Base-by-base conservation (phyloP, 1,140 invertebrate species). In the Drosophila mauritiana region DNA sequence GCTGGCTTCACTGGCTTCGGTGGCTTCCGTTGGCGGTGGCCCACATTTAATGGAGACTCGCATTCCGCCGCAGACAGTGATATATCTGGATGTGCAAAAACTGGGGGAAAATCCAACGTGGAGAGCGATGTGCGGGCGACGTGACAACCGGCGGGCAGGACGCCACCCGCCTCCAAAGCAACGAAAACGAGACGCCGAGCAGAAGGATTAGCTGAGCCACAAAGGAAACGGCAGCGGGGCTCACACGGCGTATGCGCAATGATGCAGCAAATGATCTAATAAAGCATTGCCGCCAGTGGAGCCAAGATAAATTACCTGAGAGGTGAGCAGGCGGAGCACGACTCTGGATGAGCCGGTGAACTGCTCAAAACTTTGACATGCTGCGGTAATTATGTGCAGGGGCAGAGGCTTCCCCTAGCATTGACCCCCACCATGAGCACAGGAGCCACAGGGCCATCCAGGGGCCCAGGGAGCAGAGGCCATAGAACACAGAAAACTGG, bases 251-350 rank as follows among this genome's bases (percentile, higher is more conserved):
- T 83, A 86, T 77, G 75, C 72, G 79, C 81, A 88, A 86, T 86
- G 83, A 79, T 89, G 83, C 75, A 80, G 76, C 70, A 86, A 86
- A 86, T 83, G 67, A 86, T 88, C 79, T 79, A 86, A 88, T 68
- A 86, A 55, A 51, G 55, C 54, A 55, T 34, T n/a, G 55, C 20
- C 31, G 8, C 27, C 39, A 46, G 10, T 22, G 36, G 8, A 39
- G 37, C n/a, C 42, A 69, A 70, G 67, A 70, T 70, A 57, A 70
- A 70, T 70, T 70, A 70, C 51, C 64, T 69, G 42, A 1, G 43
- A 70, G 67, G 42, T 42, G 61, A 22, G n/a, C 27, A 17, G 56
- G 31, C n/a, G 31, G 49, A 36, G 57, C 13, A 39, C 17, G 22
- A 22, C 27, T 17, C 1, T n/a, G 51, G 52, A 46, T 54, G 53